phyloP scores from a whole-genome alignment of 1,140 invertebrate species.

The Plodia interpunctella region DNA sequence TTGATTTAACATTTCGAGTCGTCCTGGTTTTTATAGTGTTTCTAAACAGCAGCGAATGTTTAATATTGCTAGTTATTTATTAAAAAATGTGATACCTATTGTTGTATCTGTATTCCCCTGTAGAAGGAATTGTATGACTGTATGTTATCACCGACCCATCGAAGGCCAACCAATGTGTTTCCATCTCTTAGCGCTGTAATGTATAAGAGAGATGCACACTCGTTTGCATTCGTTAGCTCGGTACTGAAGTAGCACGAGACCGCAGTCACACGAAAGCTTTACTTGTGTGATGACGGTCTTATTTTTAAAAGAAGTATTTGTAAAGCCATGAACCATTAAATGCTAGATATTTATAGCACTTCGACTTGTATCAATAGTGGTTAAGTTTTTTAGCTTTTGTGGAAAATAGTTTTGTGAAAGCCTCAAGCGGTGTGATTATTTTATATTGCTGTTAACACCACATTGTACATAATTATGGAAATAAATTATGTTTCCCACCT shows the following conservation, averaged over 20 bases:
- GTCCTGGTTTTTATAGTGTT: no score
- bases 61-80: conserved; percentile 12
- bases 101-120: conserved; percentile 27
- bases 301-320: conserved; percentile 9
- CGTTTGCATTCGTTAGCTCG: no score
- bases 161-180: no score
- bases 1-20: no score
- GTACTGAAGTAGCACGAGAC: no score
- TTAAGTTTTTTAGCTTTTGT: conserved; percentile 52
- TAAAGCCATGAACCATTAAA: conserved; percentile 18
- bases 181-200: no score
- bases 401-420: conserved; percentile 44
- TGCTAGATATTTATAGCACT: conserved; percentile 55
- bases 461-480: conserved; percentile 61
- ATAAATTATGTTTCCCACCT: conserved; percentile 71
- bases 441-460: conserved; percentile 57
- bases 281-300: conserved; percentile 5
- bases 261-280: background rate
- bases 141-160: no score
- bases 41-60: background rate
- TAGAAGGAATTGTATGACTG: conserved; percentile 36
- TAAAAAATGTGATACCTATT: conserved; percentile 43
- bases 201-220: no score
- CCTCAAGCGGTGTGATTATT: conserved; percentile 52
- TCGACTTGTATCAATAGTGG: conserved; percentile 38